These are phyloP conservation scores for Ahaetulla prasina DNA, from an alignment of 2,113 vertebrate genomes.

Conservation along the genomic window DNA sequence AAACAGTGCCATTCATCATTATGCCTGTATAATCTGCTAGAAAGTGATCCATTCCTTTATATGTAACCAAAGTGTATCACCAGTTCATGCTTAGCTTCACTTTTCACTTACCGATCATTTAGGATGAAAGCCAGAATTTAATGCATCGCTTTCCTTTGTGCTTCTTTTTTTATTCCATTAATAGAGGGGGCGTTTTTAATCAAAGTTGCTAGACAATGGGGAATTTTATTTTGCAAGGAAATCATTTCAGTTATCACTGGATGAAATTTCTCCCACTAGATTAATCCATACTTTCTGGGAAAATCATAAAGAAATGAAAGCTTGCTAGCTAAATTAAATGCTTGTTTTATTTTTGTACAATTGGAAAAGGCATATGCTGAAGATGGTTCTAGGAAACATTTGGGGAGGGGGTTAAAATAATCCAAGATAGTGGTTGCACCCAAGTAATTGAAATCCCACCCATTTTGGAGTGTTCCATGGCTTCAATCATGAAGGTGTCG, in stretches of 20 bases:
- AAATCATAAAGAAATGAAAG: neutral
- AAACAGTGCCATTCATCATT: constrained; percentile 57
- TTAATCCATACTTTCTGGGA: neutral
- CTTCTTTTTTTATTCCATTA: constrained; percentile 2
- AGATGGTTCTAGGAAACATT: neutral
- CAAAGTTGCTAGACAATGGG: constrained; percentile 8
- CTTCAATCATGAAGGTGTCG: neutral
- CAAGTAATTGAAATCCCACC: neutral
- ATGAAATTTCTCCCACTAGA: neutral
- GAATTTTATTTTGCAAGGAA: neutral
- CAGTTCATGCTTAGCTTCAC: constrained; percentile 51
- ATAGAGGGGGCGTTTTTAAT: constrained; percentile 16
- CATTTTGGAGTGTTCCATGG: neutral
- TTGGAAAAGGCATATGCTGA: neutral
- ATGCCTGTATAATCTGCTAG: constrained; percentile 30
- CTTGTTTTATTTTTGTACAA: neutral
- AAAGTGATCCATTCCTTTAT: constrained; percentile 54
- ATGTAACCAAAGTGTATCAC: constrained; percentile 40
- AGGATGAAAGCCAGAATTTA: constrained; percentile 29
- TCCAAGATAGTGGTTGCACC: neutral
- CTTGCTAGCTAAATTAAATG: neutral
- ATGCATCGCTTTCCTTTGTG: neutral
- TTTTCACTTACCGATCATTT: constrained; percentile 31
- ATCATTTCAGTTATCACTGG: neutral
- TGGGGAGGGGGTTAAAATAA: neutral